Conservation (phyloP, 2,797 vertebrate genomes). For the Onychomys torridus region DNA sequence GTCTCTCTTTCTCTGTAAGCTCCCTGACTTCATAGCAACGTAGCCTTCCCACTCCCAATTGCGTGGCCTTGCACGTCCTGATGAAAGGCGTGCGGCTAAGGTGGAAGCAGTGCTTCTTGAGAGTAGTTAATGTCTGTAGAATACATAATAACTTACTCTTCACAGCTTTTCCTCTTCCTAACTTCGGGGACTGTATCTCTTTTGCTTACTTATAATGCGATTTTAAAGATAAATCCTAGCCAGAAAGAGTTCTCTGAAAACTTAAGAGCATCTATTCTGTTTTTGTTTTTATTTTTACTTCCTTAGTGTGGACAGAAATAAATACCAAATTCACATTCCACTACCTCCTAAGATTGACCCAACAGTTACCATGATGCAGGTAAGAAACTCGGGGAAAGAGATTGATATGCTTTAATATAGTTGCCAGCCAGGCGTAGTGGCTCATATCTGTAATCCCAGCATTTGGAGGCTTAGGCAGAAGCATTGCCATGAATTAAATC, state of each 20-base stretch:
- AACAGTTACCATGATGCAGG: constrained; percentile 99
- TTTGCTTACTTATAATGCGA: neutral
- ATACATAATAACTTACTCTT: neutral
- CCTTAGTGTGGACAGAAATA: constrained; percentile 97
- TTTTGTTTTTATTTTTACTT: constrained; percentile 66
- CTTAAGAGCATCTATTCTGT: constrained; percentile 32
- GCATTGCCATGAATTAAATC: neutral
- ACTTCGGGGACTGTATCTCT: neutral
- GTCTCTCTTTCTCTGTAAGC: neutral
- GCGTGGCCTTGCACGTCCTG: neutral
- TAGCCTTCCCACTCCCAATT: neutral
- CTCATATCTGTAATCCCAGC: neutral
- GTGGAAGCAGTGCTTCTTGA: constrained; percentile 29
- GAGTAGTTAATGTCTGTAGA: neutral
- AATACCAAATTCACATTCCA: constrained; percentile 99
- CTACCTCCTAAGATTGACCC: constrained; percentile 99
- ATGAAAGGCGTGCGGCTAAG: neutral
- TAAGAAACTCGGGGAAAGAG: constrained; percentile 80
- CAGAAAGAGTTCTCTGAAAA: neutral
- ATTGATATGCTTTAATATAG: neutral
- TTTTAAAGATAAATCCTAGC: constrained; percentile 44
- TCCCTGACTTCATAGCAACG: neutral
- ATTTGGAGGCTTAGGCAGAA: neutral
- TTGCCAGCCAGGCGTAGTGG: neutral
- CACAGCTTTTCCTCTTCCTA: neutral